Evolutionary conservation across 2,113 vertebrate species (phyloP).

Genomic region (Saimiri boliviensis): DNA sequence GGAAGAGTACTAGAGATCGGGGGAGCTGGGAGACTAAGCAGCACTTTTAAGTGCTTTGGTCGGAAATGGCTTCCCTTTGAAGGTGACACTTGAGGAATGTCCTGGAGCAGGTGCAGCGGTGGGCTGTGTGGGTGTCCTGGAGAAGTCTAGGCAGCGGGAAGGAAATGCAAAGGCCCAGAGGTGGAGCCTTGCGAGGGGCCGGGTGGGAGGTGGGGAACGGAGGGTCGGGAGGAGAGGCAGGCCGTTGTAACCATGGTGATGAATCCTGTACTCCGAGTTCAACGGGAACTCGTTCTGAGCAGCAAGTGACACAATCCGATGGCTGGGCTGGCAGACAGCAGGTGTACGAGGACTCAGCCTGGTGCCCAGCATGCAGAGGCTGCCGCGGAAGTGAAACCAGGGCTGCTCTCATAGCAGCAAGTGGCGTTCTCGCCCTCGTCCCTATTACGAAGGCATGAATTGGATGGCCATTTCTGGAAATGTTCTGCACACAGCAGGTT

Average conservation of each 20-base stretch:
- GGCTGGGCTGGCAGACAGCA: background rate
- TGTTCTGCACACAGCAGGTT: background rate
- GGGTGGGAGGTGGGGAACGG: background rate
- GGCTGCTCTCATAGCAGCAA: rapidly evolving
- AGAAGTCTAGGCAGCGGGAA: background rate
- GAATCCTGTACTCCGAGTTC: background rate
- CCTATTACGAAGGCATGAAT: rapidly evolving
- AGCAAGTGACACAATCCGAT: rapidly evolving
- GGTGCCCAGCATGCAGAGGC: rapidly evolving
- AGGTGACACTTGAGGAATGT: background rate
- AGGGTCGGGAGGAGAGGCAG: rapidly evolving
- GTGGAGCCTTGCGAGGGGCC: rapidly evolving
- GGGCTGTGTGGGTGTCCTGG: rapidly evolving
- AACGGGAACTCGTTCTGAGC: background rate
- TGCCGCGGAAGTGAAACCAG: rapidly evolving
- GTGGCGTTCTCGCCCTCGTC: rapidly evolving
- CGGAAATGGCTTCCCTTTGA: background rate
- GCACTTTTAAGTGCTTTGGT: background rate
- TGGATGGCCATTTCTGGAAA: background rate
- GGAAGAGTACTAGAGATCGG: too few relatives aligned
- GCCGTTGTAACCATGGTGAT: too few relatives aligned
- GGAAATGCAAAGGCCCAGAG: constrained; percentile 29
- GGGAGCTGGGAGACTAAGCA: rapidly evolving
- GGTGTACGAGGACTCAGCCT: rapidly evolving
- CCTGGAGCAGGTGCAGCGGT: background rate